Conservation (phyloP, 1,140 invertebrate species). For the Meteorus sp. region DNA sequence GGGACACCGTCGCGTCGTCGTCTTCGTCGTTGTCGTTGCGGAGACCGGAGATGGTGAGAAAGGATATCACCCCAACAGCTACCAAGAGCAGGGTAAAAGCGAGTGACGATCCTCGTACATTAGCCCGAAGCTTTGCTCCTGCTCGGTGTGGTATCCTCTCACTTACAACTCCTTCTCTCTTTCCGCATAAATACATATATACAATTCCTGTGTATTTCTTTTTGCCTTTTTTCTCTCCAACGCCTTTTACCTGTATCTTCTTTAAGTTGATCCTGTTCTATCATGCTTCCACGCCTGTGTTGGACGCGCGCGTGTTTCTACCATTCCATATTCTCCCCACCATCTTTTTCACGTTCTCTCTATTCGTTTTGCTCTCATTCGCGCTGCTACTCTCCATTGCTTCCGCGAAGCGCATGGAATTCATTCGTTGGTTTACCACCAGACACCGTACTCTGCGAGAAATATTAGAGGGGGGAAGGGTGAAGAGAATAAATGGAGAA, state of each 20-base stretch:
- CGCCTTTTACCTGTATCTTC: conserved; percentile 35
- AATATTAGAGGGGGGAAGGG: conserved; percentile 21
- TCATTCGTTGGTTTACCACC: conserved; percentile 29
- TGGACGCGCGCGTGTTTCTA: no score
- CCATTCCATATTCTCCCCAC: neutral
- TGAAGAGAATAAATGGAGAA: neutral
- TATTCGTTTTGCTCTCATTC: conserved; percentile 1
- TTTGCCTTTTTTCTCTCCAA: no score
- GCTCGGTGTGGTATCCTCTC: no score
- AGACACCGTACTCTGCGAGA: conserved; percentile 24
- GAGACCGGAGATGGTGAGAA: conserved; percentile 18
- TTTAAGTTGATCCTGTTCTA: conserved; percentile 39
- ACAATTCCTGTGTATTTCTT: no score
- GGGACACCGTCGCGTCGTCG: conserved; percentile 12
- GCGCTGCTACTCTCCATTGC: conserved; percentile 29
- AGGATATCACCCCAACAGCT: neutral
- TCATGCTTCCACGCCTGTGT: conserved; percentile 17
- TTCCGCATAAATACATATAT: conserved; percentile 8
- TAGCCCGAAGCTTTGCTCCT: no score
- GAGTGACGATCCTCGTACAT: conserved; percentile 21
- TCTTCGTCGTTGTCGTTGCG: neutral
- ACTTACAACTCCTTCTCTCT: conserved; percentile 1
- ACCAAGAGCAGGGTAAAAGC: no score
- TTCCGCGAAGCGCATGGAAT: conserved; percentile 33
- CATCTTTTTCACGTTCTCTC: conserved; percentile 20